Conservation (phyloP, 2,888 invertebrate species). For the Synanthedon myopaeformis region DNA sequence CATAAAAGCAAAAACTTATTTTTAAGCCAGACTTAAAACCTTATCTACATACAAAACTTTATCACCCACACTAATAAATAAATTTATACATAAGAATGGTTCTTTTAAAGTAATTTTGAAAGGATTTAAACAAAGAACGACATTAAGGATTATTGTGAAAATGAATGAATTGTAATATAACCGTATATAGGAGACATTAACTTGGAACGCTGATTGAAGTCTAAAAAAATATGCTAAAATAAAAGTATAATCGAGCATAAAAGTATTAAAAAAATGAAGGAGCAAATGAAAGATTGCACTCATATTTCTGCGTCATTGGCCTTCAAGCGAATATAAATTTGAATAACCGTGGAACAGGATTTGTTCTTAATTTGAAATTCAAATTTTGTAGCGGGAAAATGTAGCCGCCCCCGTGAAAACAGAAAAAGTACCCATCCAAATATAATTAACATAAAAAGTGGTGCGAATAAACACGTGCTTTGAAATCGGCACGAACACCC, state of each 20-base stretch:
- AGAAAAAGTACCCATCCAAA: constrained; percentile 51
- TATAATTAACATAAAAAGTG: constrained; percentile 53
- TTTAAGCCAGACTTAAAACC: too few species aligned
- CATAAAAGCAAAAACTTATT: too few species aligned
- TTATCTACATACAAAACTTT: too few species aligned
- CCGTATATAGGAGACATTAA: too few species aligned
- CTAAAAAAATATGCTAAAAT: neutral
- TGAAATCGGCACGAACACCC: constrained; percentile 18
- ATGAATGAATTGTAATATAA: too few species aligned
- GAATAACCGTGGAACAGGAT: constrained; percentile 48
- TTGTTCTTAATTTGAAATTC: constrained; percentile 55
- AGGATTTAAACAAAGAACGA: too few species aligned
- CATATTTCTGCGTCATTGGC: constrained; percentile 55
- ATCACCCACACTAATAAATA: too few species aligned
- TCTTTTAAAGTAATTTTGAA: too few species aligned
- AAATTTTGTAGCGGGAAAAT: constrained; percentile 49
- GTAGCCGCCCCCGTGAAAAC: constrained; percentile 39
- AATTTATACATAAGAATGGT: too few species aligned
- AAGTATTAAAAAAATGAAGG: constrained; percentile 22
- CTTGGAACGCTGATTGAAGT: too few species aligned
- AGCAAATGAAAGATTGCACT: constrained; percentile 47
- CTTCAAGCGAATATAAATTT: constrained; percentile 48
- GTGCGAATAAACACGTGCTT: constrained; percentile 40
- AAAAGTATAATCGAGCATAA: constrained; percentile 22
- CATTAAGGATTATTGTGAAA: too few species aligned